Base-by-base conservation (phyloP, 2,888 invertebrate species). In the Acleris holmiana region DNA sequence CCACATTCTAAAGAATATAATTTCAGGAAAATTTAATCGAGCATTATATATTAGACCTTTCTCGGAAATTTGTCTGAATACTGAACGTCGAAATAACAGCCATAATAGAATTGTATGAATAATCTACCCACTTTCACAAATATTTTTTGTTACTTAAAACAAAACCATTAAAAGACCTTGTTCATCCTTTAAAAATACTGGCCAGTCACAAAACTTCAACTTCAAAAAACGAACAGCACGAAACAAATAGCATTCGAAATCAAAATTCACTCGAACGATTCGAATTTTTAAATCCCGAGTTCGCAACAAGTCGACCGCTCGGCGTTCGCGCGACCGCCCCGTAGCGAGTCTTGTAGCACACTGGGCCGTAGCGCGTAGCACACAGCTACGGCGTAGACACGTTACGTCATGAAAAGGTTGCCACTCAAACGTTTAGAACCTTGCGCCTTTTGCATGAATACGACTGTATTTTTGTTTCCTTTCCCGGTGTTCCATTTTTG, bases 401-500 rank as follows among this genome's bases (percentile, higher is more conserved):
- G 73, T 68, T 68, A 68, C 69, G 70, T 68, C 76, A 81, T 84
- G 88, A 88, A 89, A 88, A 89, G 89, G 88, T 88, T 86, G 84
- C 85, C 79, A 75, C 73, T 83, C 80, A 84, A 85, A 79, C 87
- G 80, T 80, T 88, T 88, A 88, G 53, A 85, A 80, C 88, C 83
- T 82, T 84, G 83, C 86, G 86, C 86, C 84, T 88, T 87, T 86
- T 86, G 83, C 83, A 77, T 86, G 85, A 88, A 88, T 83, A 83
- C 83, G 85, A 85, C 85, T 89, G 87, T 84, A 83, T 86, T 85
- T 86, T 84, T 77, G 80, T 83, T 84, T 73, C 72, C 73, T 73
- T 84, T 81, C 78, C 78, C 78, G 79, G 77, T 80, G 81, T 82
- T 84, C 79, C 80, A 83, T 87, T 87, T 86, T 83, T 79, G 76